These are phyloP conservation scores for Mythimna vitellina DNA, from an alignment of 2,888 invertebrate species.

Conservation along the genomic window DNA sequence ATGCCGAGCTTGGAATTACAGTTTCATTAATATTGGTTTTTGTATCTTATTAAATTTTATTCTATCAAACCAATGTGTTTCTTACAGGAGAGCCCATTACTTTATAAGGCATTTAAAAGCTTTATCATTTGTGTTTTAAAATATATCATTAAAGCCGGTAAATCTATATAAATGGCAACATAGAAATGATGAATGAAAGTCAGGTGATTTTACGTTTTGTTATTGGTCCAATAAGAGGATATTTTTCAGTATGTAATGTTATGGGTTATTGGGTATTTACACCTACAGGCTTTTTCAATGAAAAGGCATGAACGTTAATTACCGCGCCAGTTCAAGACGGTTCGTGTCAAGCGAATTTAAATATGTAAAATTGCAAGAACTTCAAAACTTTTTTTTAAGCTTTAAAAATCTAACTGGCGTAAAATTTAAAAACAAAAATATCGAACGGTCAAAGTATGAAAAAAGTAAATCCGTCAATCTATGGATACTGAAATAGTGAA, in stretches of 20 bases:
- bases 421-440: conserved; percentile 3
- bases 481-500: conserved; percentile 30
- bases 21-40: no score
- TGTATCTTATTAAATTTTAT: no score
- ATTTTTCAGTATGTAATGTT: neutral
- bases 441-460: conserved; percentile 28
- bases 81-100: neutral
- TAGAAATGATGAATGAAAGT: conserved; percentile 6
- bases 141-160: conserved; percentile 2
- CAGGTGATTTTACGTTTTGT: conserved; percentile 60
- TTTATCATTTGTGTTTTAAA: neutral
- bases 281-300: neutral
- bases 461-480: conserved; percentile 29
- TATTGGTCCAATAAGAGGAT: conserved; percentile 4
- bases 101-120: neutral
- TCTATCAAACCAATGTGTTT: no score
- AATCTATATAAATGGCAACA: conserved; percentile 20
- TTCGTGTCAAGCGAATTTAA: no score
- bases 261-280: no score
- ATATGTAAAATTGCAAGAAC: neutral
- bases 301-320: neutral
- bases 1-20: no score
- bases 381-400: neutral
- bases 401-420: conserved; percentile 13
- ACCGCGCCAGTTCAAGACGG: no score